These are phyloP conservation scores for Phrixothrix hirtus DNA, from an alignment of 2,888 invertebrate species.

Conservation along the genomic window DNA sequence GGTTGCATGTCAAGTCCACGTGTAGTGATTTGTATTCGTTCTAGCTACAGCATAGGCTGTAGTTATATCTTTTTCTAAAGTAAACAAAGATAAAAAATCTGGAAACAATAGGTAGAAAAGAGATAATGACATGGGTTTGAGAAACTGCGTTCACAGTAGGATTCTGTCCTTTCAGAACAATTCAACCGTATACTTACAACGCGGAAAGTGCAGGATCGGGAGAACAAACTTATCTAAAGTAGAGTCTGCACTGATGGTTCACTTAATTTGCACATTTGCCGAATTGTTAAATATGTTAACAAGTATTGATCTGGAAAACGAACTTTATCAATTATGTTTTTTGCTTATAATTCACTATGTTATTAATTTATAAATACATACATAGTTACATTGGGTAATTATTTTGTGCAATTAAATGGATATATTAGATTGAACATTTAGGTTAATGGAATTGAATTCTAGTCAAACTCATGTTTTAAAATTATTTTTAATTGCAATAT, in stretches of 20 bases:
- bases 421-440: too few relatives aligned
- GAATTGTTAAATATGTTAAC: background rate
- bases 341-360: too few relatives aligned
- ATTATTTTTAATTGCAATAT: too few relatives aligned
- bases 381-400: too few relatives aligned
- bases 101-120: constrained; percentile 7
- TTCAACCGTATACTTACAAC: constrained; percentile 22
- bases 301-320: too few relatives aligned
- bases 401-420: too few relatives aligned
- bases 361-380: too few relatives aligned
- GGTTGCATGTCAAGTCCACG: constrained; percentile 49
- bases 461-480: too few relatives aligned
- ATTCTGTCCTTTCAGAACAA: constrained; percentile 26
- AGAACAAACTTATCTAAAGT: constrained; percentile 18
- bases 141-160: constrained; percentile 21
- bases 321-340: too few relatives aligned
- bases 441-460: too few relatives aligned
- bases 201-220: constrained; percentile 16
- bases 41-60: constrained; percentile 43
- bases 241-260: constrained; percentile 10
- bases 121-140: constrained; percentile 14
- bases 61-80: constrained; percentile 43
- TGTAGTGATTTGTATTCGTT: constrained; percentile 49
- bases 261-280: constrained; percentile 1
- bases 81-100: constrained; percentile 3